Conservation (phyloP, 2,888 invertebrate species). For the Plemyria rubiginata region DNA sequence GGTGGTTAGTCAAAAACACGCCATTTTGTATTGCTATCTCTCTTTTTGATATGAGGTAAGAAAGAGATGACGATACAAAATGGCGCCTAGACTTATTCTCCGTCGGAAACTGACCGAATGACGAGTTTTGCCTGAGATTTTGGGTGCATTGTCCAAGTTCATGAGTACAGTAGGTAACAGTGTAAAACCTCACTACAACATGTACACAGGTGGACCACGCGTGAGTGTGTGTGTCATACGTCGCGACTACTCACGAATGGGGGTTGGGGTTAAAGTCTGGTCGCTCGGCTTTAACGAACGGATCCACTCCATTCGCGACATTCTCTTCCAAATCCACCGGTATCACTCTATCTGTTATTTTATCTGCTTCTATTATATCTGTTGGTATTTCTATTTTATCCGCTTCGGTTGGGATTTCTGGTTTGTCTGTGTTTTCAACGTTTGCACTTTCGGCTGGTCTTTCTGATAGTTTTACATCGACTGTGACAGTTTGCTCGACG, state of each 20-base stretch:
- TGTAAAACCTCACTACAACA: slow-evolving; percentile 51
- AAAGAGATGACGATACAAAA: slow-evolving; percentile 13
- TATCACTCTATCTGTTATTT: slow-evolving; percentile 43
- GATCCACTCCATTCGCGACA: slow-evolving; percentile 44
- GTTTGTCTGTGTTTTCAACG: no score
- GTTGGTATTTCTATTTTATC: background rate
- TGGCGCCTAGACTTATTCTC: background rate
- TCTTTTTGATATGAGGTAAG: background rate
- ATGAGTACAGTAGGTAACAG: slow-evolving; percentile 21
- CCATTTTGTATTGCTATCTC: slow-evolving; percentile 18
- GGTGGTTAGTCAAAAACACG: background rate
- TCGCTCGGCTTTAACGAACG: slow-evolving; percentile 63
- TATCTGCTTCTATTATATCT: slow-evolving; percentile 22
- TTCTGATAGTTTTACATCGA: slow-evolving; percentile 43
- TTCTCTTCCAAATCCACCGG: slow-evolving; percentile 43
- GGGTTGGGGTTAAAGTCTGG: slow-evolving; percentile 77
- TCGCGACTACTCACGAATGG: slow-evolving; percentile 81
- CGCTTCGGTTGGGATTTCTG: slow-evolving; percentile 4
- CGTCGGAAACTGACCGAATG: background rate
- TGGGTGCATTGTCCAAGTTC: slow-evolving; percentile 26
- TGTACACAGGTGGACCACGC: slow-evolving; percentile 52
- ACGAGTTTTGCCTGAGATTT: background rate
- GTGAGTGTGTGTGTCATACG: slow-evolving; percentile 60
- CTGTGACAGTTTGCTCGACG: slow-evolving; percentile 49
- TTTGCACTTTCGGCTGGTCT: slow-evolving; percentile 1